A percentile compares a stretch with the other conserved stretches of the same genome.
Evolutionary conservation across 2,797 vertebrate genomes (phyloP).

Genomic region (Lepidocolaptes lacrymiger): DNA sequence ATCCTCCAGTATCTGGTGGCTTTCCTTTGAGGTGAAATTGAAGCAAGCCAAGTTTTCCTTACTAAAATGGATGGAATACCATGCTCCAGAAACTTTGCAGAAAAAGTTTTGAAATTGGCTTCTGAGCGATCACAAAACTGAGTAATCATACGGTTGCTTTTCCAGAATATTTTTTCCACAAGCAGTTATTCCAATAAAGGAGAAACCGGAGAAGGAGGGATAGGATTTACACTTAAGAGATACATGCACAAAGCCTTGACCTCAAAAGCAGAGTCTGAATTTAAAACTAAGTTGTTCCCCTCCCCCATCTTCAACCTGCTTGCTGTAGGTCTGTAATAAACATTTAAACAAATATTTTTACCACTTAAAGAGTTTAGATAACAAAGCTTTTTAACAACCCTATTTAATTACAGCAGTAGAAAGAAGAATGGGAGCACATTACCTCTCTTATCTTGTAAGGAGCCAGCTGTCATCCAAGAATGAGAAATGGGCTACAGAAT

Average conservation of each 20-base stretch:
- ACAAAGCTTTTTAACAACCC: neutral
- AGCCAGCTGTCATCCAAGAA: neutral
- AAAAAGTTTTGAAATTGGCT: neutral
- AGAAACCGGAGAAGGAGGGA: neutral
- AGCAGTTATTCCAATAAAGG: neutral
- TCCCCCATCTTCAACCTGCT: neutral
- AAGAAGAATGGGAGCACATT: neutral
- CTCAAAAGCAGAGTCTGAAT: neutral
- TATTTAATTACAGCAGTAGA: neutral
- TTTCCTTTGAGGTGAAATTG: neutral
- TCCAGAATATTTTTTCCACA: neutral
- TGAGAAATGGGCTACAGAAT: neutral
- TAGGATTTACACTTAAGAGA: neutral
- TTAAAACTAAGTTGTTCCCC: neutral
- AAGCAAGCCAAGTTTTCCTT: neutral
- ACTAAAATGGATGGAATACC: neutral
- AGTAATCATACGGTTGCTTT: neutral
- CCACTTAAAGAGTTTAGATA: neutral
- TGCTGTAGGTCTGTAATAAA: neutral
- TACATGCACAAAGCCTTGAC: neutral
- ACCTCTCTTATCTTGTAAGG: neutral
- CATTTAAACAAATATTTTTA: neutral
- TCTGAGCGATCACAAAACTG: neutral
- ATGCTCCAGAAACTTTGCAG: neutral
- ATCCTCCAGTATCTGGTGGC: neutral